phyloP scores from a whole-genome alignment of 2,888 invertebrate genomes.

The Drosophila kuntzei region DNA sequence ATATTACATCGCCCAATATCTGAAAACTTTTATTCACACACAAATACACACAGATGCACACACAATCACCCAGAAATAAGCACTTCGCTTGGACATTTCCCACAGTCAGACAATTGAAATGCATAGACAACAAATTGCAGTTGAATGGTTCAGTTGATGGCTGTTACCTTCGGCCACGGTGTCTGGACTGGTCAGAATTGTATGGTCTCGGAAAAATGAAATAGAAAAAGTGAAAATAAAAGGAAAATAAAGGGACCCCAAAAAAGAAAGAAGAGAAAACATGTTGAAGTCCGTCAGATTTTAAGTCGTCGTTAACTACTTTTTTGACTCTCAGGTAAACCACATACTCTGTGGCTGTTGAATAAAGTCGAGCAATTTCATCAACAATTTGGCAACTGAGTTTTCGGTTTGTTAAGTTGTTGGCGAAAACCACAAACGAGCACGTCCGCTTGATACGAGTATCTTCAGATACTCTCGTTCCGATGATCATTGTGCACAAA shows the following conservation, averaged over 20 bases:
- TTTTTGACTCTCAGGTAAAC: constrained; percentile 15
- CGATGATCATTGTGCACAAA: constrained; percentile 20
- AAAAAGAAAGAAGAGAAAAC: not conserved
- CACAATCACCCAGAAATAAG: not conserved
- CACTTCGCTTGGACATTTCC: constrained; percentile 13
- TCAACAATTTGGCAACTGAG: constrained; percentile 20
- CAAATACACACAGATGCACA: not conserved
- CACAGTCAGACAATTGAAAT: constrained; percentile 42
- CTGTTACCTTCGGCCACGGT: constrained; percentile 9
- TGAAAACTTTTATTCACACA: constrained; percentile 1
- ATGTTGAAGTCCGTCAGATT: constrained; percentile 23
- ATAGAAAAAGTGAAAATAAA: not conserved
- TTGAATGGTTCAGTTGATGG: constrained; percentile 28
- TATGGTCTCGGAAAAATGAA: not conserved
- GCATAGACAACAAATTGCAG: constrained; percentile 37
- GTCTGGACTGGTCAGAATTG: constrained; percentile 17
- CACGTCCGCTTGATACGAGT: not conserved
- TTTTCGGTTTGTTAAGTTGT: constrained; percentile 5
- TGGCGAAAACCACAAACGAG: constrained; percentile 1
- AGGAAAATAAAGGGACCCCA: too few relatives aligned
- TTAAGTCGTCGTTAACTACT: constrained; percentile 34
- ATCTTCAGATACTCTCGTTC: not conserved
- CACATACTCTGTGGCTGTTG: constrained; percentile 20
- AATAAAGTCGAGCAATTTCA: constrained; percentile 21
- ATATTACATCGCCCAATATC: constrained; percentile 2